These are phyloP conservation scores for Otolemur crassicaudatus DNA, from an alignment of 2,797 vertebrate genomes.

Conservation along the genomic window DNA sequence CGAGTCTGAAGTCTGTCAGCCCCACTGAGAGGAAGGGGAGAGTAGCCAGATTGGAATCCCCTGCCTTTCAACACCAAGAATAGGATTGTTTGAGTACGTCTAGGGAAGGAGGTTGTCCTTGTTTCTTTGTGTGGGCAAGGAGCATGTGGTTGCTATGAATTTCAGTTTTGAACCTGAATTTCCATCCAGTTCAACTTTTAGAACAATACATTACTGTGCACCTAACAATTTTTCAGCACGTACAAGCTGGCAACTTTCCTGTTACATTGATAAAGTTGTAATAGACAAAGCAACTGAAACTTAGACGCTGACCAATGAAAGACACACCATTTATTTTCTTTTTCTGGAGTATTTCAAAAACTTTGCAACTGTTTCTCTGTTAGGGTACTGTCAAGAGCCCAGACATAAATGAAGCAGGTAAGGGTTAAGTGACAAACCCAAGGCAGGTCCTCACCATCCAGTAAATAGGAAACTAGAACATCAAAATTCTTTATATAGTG, in stretches of 20 bases:
- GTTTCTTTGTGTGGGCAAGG: not conserved
- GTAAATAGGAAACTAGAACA: not conserved
- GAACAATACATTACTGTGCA: not conserved
- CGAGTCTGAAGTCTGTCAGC: too few species aligned
- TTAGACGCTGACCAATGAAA: not conserved
- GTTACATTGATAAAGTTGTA: not conserved
- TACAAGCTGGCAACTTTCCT: not conserved
- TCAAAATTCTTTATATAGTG: not conserved
- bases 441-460: not conserved
- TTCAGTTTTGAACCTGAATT: not conserved
- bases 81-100: not conserved
- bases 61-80: not conserved
- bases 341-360: not conserved
- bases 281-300: not conserved
- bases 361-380: not conserved
- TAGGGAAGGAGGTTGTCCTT: not conserved
- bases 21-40: not conserved
- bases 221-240: not conserved
- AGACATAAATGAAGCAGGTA: not conserved
- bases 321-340: not conserved
- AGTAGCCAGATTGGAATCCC: not conserved
- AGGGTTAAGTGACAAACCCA: not conserved
- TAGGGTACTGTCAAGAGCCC: not conserved
- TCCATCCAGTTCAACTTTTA: slow-evolving; percentile 36
- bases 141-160: not conserved